phyloP scores from a whole-genome alignment of 53 echinoderm and acorn worm species.

The Patiria pectinifera region DNA sequence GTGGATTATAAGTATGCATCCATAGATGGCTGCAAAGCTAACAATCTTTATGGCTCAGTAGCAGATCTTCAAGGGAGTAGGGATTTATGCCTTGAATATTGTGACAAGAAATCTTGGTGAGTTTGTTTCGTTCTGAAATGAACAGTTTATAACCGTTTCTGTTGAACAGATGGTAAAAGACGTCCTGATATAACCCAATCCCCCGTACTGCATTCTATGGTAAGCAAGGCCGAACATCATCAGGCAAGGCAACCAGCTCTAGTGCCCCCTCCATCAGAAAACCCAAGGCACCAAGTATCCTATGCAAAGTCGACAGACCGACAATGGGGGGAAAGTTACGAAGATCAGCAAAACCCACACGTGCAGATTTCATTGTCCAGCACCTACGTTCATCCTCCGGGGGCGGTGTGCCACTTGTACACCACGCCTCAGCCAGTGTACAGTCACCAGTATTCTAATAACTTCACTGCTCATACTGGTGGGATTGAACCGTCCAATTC shows the following conservation, averaged over 20 bases:
- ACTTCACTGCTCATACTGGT: neutral
- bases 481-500: neutral
- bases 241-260: neutral
- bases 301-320: neutral
- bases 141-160: neutral
- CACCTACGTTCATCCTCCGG: neutral
- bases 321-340: no score
- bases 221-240: neutral
- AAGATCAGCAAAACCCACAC: neutral
- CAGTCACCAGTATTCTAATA: neutral
- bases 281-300: neutral
- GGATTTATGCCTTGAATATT: no score
- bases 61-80: no score
- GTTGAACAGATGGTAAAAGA: neutral
- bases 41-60: no score
- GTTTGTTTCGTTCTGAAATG: no score
- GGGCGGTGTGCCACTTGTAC: neutral
- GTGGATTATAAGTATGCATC: no score
- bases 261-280: neutral
- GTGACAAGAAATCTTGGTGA: no score
- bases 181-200: neutral
- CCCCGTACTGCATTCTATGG: neutral
- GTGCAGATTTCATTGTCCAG: slow-evolving; percentile 2
- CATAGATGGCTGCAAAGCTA: no score
- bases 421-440: slow-evolving; percentile 5